phyloP scores from a whole-genome alignment of 2,113 vertebrate species.

The Emydocephalus ijimae region DNA sequence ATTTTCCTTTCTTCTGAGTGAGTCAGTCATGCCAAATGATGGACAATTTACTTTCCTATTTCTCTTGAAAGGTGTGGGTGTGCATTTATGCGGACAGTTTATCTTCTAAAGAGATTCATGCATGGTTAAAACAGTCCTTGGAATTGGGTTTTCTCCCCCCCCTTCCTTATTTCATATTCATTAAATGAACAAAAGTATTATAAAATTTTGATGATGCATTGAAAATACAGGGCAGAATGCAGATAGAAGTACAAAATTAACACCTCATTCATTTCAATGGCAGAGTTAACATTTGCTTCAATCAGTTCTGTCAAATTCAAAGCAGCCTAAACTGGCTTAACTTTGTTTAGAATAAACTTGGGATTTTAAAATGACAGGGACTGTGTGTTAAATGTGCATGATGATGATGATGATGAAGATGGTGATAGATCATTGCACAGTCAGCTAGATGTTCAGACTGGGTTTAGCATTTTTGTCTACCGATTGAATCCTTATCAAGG shows the following conservation, averaged over 20 bases:
- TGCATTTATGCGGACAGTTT: background rate
- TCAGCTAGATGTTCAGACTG: background rate
- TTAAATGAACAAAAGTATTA: constrained; percentile 2
- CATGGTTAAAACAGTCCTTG: constrained; percentile 26
- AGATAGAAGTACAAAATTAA: constrained; percentile 4
- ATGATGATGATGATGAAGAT: background rate
- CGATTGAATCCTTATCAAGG: no score
- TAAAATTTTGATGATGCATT: background rate
- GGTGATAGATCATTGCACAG: no score
- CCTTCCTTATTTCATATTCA: constrained; percentile 10
- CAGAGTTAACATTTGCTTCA: background rate
- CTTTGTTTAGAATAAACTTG: background rate
- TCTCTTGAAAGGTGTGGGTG: background rate
- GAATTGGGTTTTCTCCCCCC: background rate
- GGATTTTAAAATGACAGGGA: background rate
- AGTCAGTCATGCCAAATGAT: constrained; percentile 7
- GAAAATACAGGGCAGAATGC: constrained; percentile 23
- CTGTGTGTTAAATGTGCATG: background rate
- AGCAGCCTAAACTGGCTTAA: background rate
- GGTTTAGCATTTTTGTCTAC: background rate
- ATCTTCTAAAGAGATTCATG: background rate
- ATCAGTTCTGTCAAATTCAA: background rate
- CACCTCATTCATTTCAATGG: background rate
- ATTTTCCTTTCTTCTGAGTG: background rate
- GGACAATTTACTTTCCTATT: constrained; percentile 10